Base-by-base conservation (phyloP, 2,797 vertebrate genomes). In the Clarias fuscus region DNA sequence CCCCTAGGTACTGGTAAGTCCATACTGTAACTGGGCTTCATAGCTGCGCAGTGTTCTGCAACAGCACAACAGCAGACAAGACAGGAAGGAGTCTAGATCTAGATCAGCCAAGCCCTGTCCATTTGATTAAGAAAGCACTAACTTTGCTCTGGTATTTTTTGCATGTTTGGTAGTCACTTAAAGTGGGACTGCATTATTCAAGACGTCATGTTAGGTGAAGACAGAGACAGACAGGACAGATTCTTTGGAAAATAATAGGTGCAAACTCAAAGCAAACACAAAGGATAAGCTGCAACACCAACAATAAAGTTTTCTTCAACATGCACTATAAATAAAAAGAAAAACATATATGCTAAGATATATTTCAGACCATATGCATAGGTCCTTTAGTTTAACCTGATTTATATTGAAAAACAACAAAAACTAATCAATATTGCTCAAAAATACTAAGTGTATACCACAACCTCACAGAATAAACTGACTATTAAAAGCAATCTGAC, bases 51-150 rank as follows among this genome's bases (percentile, higher is more conserved):
- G 93, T 93, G 92, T 93, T 94, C 92, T 93, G 92, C 94, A 96
- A 95, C 92, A 96, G 96, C 95, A 96, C 93, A 95, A 95, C 93
- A 94, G 95, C 96, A 96, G 96, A 96, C 96, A 96, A 97, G 95
- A 95, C 93, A 95, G 95, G 94, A 95, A 93, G 81, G 90, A 90
- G 91, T 92, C 91, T 87, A 82, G 37, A 93, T 93, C 93, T 93
- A 94, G 91, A 93, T 93, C 93, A 90, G 89, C 85, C 85, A 93
- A 91, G 92, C 91, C 93, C 92, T 90, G 89, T 91, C 86, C 92
- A 77, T 80, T 80, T 87, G 75, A n/a, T 43, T 90, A 84, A 82
- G 40, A 82, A 75, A 82, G 56, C 58, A 84, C 86, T 86, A 91
- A 91, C 80, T 85, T 91, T 76, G 64, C 84, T 92, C 91, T 93